A percentile compares a stretch with the other conserved stretches of the same genome.
Evolutionary conservation across 2,113 vertebrate genomes (phyloP).

Genomic region (Thamnophis sirtalis): DNA sequence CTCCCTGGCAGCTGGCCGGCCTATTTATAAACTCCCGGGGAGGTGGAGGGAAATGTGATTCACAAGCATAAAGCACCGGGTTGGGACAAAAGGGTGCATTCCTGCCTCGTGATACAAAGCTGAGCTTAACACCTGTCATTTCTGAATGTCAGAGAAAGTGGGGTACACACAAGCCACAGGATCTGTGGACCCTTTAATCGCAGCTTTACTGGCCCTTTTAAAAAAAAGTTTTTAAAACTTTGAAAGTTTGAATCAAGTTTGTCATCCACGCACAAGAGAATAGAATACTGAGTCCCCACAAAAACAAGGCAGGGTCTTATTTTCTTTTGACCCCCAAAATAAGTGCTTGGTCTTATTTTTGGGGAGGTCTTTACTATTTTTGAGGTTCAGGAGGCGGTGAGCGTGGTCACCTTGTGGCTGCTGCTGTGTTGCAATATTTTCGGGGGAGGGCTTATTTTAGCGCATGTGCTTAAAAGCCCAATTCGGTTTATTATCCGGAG

Average conservation of each 20-base stretch:
- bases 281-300: too few relatives aligned
- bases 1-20: slow-evolving; percentile 4
- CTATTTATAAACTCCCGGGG: slow-evolving; percentile 1
- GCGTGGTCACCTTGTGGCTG: too few relatives aligned
- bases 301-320: too few relatives aligned
- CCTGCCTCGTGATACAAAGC: neutral
- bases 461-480: too few relatives aligned
- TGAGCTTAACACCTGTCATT: neutral
- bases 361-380: too few relatives aligned
- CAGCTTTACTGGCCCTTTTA: neutral
- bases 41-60: neutral
- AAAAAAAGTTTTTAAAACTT: neutral
- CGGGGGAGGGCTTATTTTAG: too few relatives aligned
- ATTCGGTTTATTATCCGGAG: too few relatives aligned
- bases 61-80: neutral
- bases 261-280: neutral
- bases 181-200: neutral
- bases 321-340: too few relatives aligned
- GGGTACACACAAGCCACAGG: accelerated
- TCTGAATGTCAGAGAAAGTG: neutral
- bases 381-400: too few relatives aligned
- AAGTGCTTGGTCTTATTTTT: too few relatives aligned
- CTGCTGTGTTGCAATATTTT: too few relatives aligned
- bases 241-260: neutral
- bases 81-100: neutral